Percentiles rank a stretch among this genome's conserved stretches.
These are phyloP conservation scores for Acrocephalus kingi DNA, from an alignment of 2,113 vertebrate species.

Conservation along the genomic window DNA sequence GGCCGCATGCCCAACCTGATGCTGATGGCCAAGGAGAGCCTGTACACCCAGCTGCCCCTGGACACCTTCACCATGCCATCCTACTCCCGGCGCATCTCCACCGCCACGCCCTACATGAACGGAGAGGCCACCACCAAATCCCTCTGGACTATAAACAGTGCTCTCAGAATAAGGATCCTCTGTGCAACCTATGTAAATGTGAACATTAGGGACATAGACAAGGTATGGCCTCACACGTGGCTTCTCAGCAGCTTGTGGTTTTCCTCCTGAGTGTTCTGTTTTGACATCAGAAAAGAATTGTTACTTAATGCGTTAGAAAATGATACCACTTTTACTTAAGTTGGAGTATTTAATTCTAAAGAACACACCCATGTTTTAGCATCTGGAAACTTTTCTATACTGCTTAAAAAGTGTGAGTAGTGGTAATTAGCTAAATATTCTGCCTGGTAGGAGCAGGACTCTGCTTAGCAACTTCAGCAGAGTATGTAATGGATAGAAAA, in stretches of 20 bases:
- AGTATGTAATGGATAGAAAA: neutral
- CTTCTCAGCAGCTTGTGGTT: neutral
- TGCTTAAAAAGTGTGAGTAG: neutral
- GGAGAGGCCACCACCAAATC: conserved; percentile 93
- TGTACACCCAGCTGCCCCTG: conserved; percentile 91
- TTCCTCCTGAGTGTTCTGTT: neutral
- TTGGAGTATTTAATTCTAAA: neutral
- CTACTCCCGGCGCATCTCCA: conserved; percentile 95
- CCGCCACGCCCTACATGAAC: conserved; percentile 96
- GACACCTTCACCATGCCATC: conserved; percentile 96
- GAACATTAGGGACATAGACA: conserved; percentile 98
- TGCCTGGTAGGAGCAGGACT: neutral
- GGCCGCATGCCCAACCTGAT: conserved; percentile 96
- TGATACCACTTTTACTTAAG: neutral
- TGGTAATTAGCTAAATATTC: neutral
- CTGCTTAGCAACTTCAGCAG: neutral
- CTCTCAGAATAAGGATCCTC: conserved; percentile 91
- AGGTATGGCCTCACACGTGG: conserved; percentile 71
- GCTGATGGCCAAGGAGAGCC: conserved; percentile 98
- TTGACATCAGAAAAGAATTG: neutral
- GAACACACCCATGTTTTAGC: neutral
- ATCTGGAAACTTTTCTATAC: neutral
- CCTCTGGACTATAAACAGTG: conserved; percentile 89
- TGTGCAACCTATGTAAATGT: conserved; percentile 99
- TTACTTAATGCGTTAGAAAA: neutral